Conservation (phyloP, 2,113 vertebrate genomes). For the Lucifuga dentata region DNA sequence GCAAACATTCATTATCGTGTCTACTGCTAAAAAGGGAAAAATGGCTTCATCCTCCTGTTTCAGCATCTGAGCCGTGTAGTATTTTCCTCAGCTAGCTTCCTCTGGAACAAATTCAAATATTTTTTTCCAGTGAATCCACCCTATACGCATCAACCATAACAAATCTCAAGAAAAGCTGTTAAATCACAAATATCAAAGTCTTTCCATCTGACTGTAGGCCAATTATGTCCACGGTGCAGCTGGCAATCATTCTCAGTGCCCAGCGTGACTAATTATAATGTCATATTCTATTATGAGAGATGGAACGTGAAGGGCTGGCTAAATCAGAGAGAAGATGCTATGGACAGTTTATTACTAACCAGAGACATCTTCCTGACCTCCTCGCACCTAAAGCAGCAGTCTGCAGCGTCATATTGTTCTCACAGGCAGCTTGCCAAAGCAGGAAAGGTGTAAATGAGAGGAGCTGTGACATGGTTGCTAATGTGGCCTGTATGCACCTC, state of each 20-base stretch:
- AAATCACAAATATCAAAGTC: slow-evolving; percentile 15
- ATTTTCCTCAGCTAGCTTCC: no score
- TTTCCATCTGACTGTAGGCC: slow-evolving; percentile 9
- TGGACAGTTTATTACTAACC: slow-evolving; percentile 6
- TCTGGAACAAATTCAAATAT: background rate
- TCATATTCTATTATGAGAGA: slow-evolving; percentile 44
- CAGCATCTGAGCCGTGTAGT: no score
- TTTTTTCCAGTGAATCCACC: background rate
- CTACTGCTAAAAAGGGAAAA: slow-evolving; percentile 6
- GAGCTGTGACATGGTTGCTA: slow-evolving; percentile 47
- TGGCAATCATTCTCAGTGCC: slow-evolving; percentile 38
- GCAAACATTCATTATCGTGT: slow-evolving; percentile 36
- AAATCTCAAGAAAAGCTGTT: slow-evolving; percentile 11
- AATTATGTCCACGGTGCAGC: slow-evolving; percentile 34
- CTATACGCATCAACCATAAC: background rate
- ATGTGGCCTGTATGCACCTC: slow-evolving; percentile 25
- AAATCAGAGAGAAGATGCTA: slow-evolving; percentile 17
- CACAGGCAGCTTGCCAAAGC: slow-evolving; percentile 57
- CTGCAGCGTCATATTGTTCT: slow-evolving; percentile 54
- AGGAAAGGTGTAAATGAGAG: slow-evolving; percentile 64
- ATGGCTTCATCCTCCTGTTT: no score
- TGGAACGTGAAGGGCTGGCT: slow-evolving; percentile 11
- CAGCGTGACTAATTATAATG: slow-evolving; percentile 53
- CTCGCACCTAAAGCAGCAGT: slow-evolving; percentile 19
- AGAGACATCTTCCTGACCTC: slow-evolving; percentile 22